Conservation (phyloP, 2,888 invertebrate genomes). For the Ditula angustiorana region DNA sequence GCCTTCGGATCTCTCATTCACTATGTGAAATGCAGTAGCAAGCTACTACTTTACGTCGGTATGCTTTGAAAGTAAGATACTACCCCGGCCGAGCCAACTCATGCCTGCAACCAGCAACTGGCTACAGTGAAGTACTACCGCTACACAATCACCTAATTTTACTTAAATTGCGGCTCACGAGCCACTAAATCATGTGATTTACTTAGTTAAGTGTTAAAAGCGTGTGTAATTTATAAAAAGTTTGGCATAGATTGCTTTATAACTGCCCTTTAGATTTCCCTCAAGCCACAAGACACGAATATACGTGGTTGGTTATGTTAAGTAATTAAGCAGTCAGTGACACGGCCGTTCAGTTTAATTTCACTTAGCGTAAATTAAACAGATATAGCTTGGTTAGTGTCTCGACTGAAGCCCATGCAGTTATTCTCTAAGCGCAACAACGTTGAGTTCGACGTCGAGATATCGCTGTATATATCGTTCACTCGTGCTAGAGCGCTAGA, state of each 20-base stretch:
- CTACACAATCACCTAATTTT: too few species aligned
- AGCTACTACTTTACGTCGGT: too few species aligned
- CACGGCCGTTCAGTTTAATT: slow-evolving; percentile 29
- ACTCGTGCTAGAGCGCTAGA: too few species aligned
- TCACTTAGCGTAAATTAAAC: slow-evolving; percentile 35
- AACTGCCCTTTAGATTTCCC: slow-evolving; percentile 14
- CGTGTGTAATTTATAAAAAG: not conserved
- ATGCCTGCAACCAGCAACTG: too few species aligned
- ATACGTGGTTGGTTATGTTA: slow-evolving; percentile 9
- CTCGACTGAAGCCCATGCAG: not conserved
- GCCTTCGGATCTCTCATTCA: too few species aligned
- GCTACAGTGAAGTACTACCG: too few species aligned
- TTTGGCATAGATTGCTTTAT: slow-evolving; percentile 4
- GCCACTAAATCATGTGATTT: not conserved
- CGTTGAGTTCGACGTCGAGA: too few species aligned
- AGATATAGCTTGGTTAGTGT: slow-evolving; percentile 23
- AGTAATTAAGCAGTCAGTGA: slow-evolving; percentile 21
- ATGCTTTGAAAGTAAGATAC: too few species aligned
- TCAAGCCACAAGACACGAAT: slow-evolving; percentile 12
- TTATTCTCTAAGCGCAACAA: slow-evolving; percentile 8
- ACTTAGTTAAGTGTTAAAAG: not conserved
- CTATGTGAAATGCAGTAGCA: too few species aligned
- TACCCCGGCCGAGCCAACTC: too few species aligned
- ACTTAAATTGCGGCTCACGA: too few species aligned
- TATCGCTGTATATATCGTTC: too few species aligned